Base-by-base conservation (phyloP, 2,888 invertebrate genomes). In the Microctonus brassicae region DNA sequence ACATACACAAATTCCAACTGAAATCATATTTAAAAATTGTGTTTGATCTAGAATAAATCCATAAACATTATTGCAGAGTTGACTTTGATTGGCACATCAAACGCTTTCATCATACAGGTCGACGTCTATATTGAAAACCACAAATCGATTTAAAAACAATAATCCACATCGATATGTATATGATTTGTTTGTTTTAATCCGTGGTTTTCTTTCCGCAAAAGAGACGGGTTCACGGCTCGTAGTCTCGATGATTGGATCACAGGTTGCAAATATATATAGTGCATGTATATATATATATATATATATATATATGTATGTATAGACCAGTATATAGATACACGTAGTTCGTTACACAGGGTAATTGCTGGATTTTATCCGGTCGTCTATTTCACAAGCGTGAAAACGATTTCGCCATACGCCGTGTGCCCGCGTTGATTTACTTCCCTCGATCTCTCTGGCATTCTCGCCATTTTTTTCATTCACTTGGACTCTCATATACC, bases 301-400 rank as follows among this genome's bases (percentile, higher is more conserved):
- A n/a, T n/a, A n/a, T 47, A 47, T 63, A 63, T 47, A 52, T 42
- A 42, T 52, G n/a, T n/a, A n/a, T n/a, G n/a, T n/a, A n/a, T n/a
- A n/a, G n/a, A n/a, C n/a, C n/a, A n/a, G n/a, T n/a, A n/a, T 39
- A 39, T 63, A 63, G 63, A 47, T 61, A 36, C 52, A 34, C 60
- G 63, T 63, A 63, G 63, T 63, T 63, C 63, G 63, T 63, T 63
- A 63, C 63, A 63, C 63, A 63, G 63, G 63, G 55, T 65, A 65
- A 65, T 65, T 65, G 65, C 24, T 65, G 65, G 55, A 65, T 65
- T 65, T 65, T 55, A 65, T 65, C 55, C 65, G 55, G 53, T 53
- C 65, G 55, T 65, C 65, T 65, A 65, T 65, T 65, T 55, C 53
- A 65, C 65, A 65, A 65, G 65, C 65, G 65, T 65, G 65, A 65